Conservation (phyloP, 2,888 invertebrate genomes). For the Pachycephus smyrnensis region DNA sequence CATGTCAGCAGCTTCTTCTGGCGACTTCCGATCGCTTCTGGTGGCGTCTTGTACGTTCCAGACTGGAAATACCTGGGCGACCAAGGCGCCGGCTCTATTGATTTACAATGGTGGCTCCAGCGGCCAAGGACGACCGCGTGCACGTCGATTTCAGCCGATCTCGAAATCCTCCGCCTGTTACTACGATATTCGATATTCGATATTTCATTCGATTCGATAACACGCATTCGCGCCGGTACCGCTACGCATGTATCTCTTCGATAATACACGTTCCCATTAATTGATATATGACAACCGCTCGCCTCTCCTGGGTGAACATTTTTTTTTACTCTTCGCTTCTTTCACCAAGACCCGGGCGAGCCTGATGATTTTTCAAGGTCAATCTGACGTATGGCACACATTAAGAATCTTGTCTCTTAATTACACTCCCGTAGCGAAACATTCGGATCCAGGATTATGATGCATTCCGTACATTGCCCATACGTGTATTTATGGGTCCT, state of each 20-base stretch:
- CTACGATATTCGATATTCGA: neutral
- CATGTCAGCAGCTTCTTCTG: neutral
- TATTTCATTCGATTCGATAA: neutral
- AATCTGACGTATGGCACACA: neutral
- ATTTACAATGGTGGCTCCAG: constrained; percentile 68
- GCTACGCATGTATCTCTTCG: neutral
- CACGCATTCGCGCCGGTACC: neutral
- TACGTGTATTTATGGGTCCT: neutral
- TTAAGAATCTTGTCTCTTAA: neutral
- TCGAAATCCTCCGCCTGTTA: neutral
- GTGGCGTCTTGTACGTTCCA: neutral
- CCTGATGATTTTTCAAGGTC: neutral
- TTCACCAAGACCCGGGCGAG: neutral
- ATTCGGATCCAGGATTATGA: neutral
- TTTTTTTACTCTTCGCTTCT: neutral
- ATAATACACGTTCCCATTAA: neutral
- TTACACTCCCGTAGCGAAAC: neutral
- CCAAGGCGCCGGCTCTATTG: constrained; percentile 32
- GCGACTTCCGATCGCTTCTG: neutral
- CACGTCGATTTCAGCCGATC: neutral
- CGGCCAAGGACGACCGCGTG: constrained; percentile 65
- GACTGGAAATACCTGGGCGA: neutral
- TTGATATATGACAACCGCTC: neutral
- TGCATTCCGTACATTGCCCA: neutral
- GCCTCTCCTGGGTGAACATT: neutral